Percentiles rank a stretch among this genome's conserved stretches.
phyloP scores from a whole-genome alignment of 2,888 invertebrate species.

The Cryptosula pallasiana region DNA sequence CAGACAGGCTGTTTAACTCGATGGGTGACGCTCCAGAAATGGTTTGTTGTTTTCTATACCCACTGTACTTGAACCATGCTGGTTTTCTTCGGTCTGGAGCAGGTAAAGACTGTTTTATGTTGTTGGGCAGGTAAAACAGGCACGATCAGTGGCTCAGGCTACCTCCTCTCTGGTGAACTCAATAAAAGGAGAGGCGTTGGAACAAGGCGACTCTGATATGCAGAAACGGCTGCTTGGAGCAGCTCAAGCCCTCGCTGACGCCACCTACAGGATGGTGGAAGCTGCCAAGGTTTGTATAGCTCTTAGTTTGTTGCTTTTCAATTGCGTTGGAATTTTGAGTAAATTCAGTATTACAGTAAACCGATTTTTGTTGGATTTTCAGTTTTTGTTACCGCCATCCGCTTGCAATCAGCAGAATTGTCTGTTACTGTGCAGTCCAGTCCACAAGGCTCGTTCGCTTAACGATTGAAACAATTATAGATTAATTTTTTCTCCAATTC shows the following conservation, averaged over 20 bases:
- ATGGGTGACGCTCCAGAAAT: conserved; percentile 85
- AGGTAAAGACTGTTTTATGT: too few species aligned
- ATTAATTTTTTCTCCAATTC: too few species aligned
- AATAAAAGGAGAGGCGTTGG: conserved; percentile 89
- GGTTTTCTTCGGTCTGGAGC: too few species aligned
- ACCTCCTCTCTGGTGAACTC: conserved; percentile 88
- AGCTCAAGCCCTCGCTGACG: conserved; percentile 87
- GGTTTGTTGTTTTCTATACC: conserved; percentile 72
- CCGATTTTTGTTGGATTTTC: too few species aligned
- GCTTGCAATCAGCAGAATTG: too few species aligned
- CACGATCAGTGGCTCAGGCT: conserved; percentile 57
- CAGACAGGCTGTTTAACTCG: conserved; percentile 78
- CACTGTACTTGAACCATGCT: too few species aligned
- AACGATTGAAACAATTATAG: too few species aligned
- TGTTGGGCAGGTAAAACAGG: conserved; percentile 16
- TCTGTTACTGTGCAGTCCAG: too few species aligned
- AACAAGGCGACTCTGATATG: conserved; percentile 77
- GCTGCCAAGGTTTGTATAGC: conserved; percentile 65
- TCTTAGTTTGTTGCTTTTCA: background rate
- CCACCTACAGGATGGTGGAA: conserved; percentile 93
- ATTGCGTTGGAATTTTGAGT: too few species aligned
- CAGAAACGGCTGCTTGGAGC: conserved; percentile 86
- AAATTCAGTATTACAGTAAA: too few species aligned
- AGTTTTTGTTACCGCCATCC: too few species aligned
- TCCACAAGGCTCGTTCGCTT: too few species aligned